Evolutionary conservation across 2,888 invertebrate species (phyloP).

Genomic region (Orthosia cruda): DNA sequence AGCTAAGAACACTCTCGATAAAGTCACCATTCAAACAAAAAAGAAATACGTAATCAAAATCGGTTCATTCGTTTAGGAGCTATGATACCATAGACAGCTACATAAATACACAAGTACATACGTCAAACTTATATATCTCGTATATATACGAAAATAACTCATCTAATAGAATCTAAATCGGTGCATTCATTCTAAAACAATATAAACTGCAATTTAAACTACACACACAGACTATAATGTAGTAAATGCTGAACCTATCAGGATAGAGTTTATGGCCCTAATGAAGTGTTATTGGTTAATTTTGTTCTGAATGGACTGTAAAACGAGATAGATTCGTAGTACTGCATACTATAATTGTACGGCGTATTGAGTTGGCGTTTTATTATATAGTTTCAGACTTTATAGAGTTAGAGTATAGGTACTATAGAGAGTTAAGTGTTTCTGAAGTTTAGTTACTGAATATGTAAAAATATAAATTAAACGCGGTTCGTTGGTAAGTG

Average conservation of each 20-base stretch:
- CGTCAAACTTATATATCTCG: too few relatives aligned
- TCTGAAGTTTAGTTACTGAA: background rate
- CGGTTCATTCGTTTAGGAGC: too few relatives aligned
- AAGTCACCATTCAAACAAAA: too few relatives aligned
- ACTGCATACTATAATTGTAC: conserved; percentile 54
- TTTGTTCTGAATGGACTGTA: conserved; percentile 73
- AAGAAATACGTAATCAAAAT: too few relatives aligned
- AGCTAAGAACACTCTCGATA: too few relatives aligned
- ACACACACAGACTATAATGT: background rate
- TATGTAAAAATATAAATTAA: background rate
- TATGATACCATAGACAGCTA: too few relatives aligned
- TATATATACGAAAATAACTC: background rate
- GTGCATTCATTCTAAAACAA: background rate
- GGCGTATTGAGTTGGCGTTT: conserved; percentile 61
- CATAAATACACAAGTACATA: too few relatives aligned
- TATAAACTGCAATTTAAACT: background rate
- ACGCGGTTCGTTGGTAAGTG: too few relatives aligned
- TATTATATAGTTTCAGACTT: conserved; percentile 55
- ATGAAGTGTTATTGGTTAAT: conserved; percentile 79
- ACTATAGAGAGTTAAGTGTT: background rate
- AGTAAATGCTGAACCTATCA: conserved; percentile 49
- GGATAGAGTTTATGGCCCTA: conserved; percentile 73
- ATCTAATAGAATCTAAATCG: background rate
- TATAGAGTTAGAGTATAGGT: background rate
- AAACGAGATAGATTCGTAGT: conserved; percentile 69